Evolutionary conservation across 2,888 invertebrate genomes (phyloP), one percentile per base, ranked within the genome.

Genomic region (Copidosoma aretas): DNA sequence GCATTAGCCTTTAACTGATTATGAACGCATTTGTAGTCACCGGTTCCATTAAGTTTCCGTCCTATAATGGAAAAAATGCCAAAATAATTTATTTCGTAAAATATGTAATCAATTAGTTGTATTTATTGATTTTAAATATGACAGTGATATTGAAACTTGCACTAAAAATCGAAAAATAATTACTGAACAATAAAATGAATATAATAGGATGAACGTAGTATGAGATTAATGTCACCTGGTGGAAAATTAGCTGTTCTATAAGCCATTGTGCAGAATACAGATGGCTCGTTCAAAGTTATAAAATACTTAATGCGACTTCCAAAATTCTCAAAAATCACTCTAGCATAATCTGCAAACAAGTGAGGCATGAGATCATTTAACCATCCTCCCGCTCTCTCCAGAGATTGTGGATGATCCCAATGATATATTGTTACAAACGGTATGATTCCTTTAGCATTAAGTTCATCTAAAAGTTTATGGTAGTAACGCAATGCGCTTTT

Each of bases 1-100:
- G 90, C 89, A 77, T 93, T 93, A 0, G 92, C 89, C 77, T 89
- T 89, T 24, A 93, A 82, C 68, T 91, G 84, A 78, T 91, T 91
- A 77, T 92, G 91, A 0, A 88, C 88, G 73, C 90, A 91, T 0
- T 89, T 84, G 79, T 93, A 93, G 67, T 88, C 86, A 0, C 89
- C 90, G 59, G 89, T 85, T 4, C 90, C 90, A 19, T 12, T 19
- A 1, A 53, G 19, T 19, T 53, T 53, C 2, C 12, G 19, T 3
- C 10, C 53, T 53, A 46, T 8, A 46, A 46, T 46, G 12, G 12
- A 46, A 12, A 46, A 46, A 46, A n/a, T n/a, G n/a, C n/a, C n/a
- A n/a, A n/a, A n/a, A n/a, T n/a, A n/a, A n/a, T n/a, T n/a, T n/a
- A n/a, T n/a, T n/a, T n/a, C n/a, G n/a, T n/a, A n/a, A n/a, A n/a